Evolutionary conservation across 2,888 invertebrate species (phyloP), one percentile per base, ranked within the genome.

Genomic region (Tiliacea citrago): DNA sequence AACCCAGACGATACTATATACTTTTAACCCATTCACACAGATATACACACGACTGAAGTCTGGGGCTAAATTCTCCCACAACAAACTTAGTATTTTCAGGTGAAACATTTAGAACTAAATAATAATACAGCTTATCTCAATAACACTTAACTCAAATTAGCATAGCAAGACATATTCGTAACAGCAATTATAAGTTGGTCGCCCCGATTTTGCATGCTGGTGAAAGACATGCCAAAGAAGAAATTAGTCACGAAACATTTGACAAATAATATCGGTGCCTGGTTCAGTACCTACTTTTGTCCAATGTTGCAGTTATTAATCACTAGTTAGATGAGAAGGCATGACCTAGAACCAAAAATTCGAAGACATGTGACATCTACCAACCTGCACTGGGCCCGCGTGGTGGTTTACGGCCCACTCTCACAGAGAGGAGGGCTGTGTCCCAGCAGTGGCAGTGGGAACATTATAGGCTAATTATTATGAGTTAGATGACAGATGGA

Each of bases 1-100:
- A 89, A 88, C 89, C 93, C 95, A 95, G 95, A 95, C 95, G 84
- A 83, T 82, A 83, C 88, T 93, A 90, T 93, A 84, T 85, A 78
- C 83, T 85, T 83, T 82, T 88, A 90, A 89, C 86, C 73, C 84
- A 84, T 88, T 86, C 75, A 86, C 79, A 85, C 76, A 87, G 74
- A 68, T 87, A 83, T 89, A 80, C 83, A 29, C 29, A 29, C 75
- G 86, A 83, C 76, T 87, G 58, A 82, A 88, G 92, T 90, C 91
- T 91, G 88, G 82, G 84, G 76, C 87, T 87, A 87, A 86, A 87
- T 86, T 84, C 82, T 82, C 79, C 70, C 47, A 61, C 49, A 12
- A 62, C 84, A 80, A 86, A 80, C 29, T 72, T 78, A 66, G 0
- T 61, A 68, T 80, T 75, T 82, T 65, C 79, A 10, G 68, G 13